These are phyloP conservation scores for Microtus ochrogaster DNA, from an alignment of 2,113 vertebrate species.

Conservation along the genomic window DNA sequence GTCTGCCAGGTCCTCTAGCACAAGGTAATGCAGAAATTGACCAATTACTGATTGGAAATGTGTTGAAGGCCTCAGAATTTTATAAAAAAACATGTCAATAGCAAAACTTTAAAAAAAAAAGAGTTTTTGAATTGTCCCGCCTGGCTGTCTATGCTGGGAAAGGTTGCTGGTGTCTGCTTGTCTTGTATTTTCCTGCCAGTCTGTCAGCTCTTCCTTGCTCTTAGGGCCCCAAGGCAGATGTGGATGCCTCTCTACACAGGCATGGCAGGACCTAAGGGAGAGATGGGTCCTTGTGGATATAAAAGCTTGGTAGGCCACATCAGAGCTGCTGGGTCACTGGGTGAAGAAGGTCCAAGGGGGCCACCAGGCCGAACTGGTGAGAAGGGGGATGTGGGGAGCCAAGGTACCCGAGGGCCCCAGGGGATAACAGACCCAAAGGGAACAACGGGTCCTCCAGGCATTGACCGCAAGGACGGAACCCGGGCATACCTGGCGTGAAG, in stretches of 20 bases:
- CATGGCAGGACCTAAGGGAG: conserved; percentile 93
- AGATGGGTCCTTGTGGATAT: conserved; percentile 93
- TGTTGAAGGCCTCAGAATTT: no score
- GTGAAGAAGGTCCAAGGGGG: conserved; percentile 94
- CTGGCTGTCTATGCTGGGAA: background rate
- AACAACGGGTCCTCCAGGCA: conserved; percentile 94
- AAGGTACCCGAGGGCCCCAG: conserved; percentile 92
- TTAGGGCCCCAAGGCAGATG: conserved; percentile 92
- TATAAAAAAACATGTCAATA: no score
- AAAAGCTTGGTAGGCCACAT: conserved; percentile 94
- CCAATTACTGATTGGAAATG: no score
- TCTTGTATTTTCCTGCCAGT: background rate
- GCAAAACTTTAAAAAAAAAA: no score
- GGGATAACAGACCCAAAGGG: conserved; percentile 95
- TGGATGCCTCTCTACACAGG: conserved; percentile 85
- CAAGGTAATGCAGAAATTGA: no score
- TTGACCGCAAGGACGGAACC: conserved; percentile 97
- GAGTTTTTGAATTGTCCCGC: background rate
- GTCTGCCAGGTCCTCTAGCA: no score
- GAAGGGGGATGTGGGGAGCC: conserved; percentile 93
- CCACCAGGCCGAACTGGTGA: conserved; percentile 93
- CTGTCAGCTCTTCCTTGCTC: conserved; percentile 51
- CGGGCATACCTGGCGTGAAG: conserved; percentile 94
- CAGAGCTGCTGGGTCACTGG: conserved; percentile 91
- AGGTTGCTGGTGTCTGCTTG: background rate